Conservation (phyloP, 2,888 invertebrate genomes). For the Ophion obscuratus region DNA sequence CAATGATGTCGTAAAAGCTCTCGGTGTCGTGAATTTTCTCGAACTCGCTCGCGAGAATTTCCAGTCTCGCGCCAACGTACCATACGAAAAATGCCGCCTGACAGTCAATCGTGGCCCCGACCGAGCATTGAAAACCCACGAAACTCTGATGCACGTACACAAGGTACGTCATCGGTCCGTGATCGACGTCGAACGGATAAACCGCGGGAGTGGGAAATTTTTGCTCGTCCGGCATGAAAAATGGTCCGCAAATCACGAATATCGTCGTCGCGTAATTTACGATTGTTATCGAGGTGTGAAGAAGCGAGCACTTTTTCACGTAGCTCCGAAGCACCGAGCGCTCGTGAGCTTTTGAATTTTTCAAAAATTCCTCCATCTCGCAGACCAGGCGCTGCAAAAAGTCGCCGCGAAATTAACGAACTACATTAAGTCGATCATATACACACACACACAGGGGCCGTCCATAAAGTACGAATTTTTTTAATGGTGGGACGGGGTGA, state of each 20-base stretch:
- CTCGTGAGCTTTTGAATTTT: constrained; percentile 56
- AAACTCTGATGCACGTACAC: constrained; percentile 66
- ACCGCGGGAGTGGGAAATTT: constrained; percentile 65
- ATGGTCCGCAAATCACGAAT: constrained; percentile 68
- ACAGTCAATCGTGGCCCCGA: constrained; percentile 70
- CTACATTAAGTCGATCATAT: not conserved
- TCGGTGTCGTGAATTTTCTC: constrained; percentile 21
- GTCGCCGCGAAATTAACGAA: not conserved
- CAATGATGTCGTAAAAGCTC: constrained; percentile 29
- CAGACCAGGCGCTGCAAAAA: constrained; percentile 5
- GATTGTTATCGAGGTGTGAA: constrained; percentile 62
- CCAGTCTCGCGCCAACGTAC: constrained; percentile 72
- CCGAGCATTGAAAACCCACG: constrained; percentile 58
- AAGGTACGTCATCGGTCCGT: constrained; percentile 46
- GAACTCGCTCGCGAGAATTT: constrained; percentile 62
- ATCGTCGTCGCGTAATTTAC: constrained; percentile 65
- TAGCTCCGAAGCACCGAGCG: constrained; percentile 66
- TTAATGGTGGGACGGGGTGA: too few relatives aligned
- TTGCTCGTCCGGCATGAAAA: constrained; percentile 60
- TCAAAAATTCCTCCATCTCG: constrained; percentile 70
- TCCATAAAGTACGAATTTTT: too few relatives aligned
- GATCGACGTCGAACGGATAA: constrained; percentile 66
- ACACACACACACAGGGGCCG: too few relatives aligned
- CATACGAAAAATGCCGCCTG: constrained; percentile 71
- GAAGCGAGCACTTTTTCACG: constrained; percentile 58